Evolutionary conservation across 2,113 vertebrate species (phyloP).

Genomic region (Cichladusa arquata): DNA sequence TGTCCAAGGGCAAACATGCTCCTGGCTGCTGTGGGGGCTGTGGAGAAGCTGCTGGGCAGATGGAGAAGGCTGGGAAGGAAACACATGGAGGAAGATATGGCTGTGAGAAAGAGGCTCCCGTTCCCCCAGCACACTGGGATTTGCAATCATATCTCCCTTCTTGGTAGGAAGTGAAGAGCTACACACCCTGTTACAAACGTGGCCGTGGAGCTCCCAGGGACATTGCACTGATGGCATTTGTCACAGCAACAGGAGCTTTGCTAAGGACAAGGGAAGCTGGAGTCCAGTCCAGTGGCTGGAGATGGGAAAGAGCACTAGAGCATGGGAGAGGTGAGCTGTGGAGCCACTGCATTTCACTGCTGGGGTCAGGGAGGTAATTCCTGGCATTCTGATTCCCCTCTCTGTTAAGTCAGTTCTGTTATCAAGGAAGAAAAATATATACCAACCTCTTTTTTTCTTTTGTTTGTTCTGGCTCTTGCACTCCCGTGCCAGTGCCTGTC

Average conservation of each 20-base stretch:
- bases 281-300: neutral
- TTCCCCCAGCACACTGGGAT: neutral
- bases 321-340: neutral
- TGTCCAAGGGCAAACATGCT: neutral
- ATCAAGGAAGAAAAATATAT: neutral
- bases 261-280: neutral
- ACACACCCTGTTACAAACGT: neutral
- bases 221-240: neutral
- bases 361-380: neutral
- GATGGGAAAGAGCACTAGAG: neutral
- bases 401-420: neutral
- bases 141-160: constrained; percentile 1
- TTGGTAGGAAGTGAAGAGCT: neutral
- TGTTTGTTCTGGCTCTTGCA: constrained; percentile 18
- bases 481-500: neutral
- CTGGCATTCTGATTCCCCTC: neutral
- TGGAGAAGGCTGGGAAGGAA: neutral
- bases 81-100: neutral
- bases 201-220: neutral
- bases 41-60: neutral
- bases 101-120: neutral
- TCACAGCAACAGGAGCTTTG: neutral
- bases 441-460: neutral
- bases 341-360: neutral
- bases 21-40: neutral